These are phyloP conservation scores for Heterotilapia buettikoferi DNA, from an alignment of 2,113 vertebrate genomes.

Conservation along the genomic window DNA sequence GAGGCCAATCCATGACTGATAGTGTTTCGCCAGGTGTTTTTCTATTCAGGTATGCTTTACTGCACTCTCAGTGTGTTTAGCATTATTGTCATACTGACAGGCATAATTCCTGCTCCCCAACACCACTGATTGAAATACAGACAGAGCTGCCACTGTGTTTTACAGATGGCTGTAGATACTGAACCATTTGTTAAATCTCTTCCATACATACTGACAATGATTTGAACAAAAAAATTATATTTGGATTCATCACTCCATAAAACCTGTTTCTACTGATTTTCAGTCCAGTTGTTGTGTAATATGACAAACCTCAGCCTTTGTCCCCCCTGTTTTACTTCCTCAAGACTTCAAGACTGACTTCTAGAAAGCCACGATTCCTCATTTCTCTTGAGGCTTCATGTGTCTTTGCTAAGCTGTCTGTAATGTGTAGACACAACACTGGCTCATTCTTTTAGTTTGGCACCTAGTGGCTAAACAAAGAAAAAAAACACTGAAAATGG, in stretches of 20 bases:
- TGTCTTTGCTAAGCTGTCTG: neutral
- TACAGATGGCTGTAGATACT: neutral
- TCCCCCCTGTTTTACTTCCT: neutral
- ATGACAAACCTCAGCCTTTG: neutral
- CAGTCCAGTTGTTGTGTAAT: neutral
- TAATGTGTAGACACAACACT: neutral
- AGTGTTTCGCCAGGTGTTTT: neutral
- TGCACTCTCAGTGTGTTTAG: neutral
- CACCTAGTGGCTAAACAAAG: neutral
- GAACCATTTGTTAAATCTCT: neutral
- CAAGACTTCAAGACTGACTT: neutral
- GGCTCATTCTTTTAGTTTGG: neutral
- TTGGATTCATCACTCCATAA: neutral
- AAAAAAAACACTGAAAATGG: neutral
- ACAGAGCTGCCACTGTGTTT: neutral
- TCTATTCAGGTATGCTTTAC: neutral
- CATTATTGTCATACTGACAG: neutral
- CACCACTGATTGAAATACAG: neutral
- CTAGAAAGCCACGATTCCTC: neutral
- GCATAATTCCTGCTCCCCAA: fast-evolving
- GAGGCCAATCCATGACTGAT: neutral
- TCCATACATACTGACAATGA: neutral
- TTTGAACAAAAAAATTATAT: neutral
- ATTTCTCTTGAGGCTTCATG: neutral
- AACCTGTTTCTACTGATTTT: neutral